Evolutionary conservation across 1,140 invertebrate species (phyloP).

Genomic region (Xylocopa sonorina): DNA sequence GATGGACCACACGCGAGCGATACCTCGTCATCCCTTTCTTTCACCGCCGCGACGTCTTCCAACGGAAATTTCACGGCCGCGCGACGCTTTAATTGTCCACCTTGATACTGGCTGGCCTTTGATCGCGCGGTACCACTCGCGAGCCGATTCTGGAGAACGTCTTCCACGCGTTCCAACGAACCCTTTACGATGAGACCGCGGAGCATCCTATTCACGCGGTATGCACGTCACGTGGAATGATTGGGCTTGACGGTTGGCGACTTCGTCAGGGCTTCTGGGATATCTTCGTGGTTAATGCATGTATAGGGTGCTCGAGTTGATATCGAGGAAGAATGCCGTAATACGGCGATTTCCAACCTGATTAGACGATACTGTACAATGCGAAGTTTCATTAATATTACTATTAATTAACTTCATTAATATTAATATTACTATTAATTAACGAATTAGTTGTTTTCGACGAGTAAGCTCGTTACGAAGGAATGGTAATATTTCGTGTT

Average conservation of each 20-base stretch:
- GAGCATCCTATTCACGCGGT: neutral
- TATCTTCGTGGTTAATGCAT: too few relatives aligned
- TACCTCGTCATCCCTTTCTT: constrained; percentile 39
- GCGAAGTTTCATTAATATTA: too few relatives aligned
- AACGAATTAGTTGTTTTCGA: too few relatives aligned
- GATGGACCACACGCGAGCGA: constrained; percentile 69
- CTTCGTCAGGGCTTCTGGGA: neutral
- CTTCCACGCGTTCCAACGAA: neutral
- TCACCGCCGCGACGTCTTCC: too few relatives aligned
- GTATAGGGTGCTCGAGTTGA: too few relatives aligned
- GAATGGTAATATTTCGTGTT: too few relatives aligned
- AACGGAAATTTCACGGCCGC: constrained; percentile 24
- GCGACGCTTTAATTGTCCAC: constrained; percentile 40
- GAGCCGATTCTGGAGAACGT: neutral
- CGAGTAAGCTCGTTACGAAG: too few relatives aligned
- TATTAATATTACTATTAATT: too few relatives aligned
- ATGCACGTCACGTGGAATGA: neutral
- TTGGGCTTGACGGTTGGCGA: neutral
- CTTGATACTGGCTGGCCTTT: constrained; percentile 6
- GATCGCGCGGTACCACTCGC: constrained; percentile 1
- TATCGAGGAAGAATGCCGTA: too few relatives aligned
- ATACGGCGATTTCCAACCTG: too few relatives aligned
- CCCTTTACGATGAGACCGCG: neutral
- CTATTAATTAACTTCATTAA: too few relatives aligned
- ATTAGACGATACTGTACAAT: too few relatives aligned